These are phyloP conservation scores for Margaritifera margaritifera DNA, from an alignment of 2,888 invertebrate genomes.

Conservation along the genomic window DNA sequence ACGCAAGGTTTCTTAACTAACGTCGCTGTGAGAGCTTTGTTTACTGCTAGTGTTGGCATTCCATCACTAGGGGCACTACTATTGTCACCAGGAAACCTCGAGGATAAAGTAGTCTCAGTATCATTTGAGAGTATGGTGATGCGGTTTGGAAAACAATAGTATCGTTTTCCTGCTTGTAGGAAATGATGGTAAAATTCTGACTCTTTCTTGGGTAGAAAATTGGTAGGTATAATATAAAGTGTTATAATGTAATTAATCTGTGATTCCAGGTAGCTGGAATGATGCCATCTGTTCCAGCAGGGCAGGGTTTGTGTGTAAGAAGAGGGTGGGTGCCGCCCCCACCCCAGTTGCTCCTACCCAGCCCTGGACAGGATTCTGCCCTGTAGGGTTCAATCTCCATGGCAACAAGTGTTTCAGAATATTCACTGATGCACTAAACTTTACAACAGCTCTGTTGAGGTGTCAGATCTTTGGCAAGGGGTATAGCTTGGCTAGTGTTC, in stretches of 20 bases:
- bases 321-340: slow-evolving; percentile 20
- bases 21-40: too few species aligned
- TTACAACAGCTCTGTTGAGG: slow-evolving; percentile 37
- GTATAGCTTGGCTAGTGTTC: slow-evolving; percentile 51
- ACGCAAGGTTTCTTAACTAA: too few species aligned
- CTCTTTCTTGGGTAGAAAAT: too few species aligned
- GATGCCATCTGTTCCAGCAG: slow-evolving; percentile 49
- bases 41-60: too few species aligned
- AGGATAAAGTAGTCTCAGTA: too few species aligned
- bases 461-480: slow-evolving; percentile 39
- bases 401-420: slow-evolving; percentile 54
- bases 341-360: slow-evolving; percentile 35
- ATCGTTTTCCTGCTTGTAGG: too few species aligned
- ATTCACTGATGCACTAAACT: slow-evolving; percentile 36
- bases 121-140: too few species aligned
- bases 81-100: too few species aligned
- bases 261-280: slow-evolving; percentile 54
- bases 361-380: slow-evolving; percentile 47
- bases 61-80: too few species aligned
- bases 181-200: too few species aligned
- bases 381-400: slow-evolving; percentile 44
- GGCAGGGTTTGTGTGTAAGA: slow-evolving; percentile 56
- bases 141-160: too few species aligned
- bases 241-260: background rate
- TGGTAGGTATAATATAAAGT: background rate